Percentiles rank a stretch among this genome's conserved stretches.
Conservation (phyloP, 2,888 invertebrate genomes). For the Caradrina clavipalpis region DNA sequence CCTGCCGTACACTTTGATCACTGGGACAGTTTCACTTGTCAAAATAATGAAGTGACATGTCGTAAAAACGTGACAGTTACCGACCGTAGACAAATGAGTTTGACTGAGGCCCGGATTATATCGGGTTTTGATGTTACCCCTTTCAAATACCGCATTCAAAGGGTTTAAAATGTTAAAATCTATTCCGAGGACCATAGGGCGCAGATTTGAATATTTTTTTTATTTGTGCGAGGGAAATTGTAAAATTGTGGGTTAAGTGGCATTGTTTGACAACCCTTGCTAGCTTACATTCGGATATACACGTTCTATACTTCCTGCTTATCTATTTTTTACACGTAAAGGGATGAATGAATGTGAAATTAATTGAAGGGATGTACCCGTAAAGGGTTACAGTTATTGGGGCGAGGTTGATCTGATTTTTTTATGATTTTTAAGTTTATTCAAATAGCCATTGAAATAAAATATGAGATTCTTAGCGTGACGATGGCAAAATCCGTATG, state of each 20-base stretch:
- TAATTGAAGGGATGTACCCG: slow-evolving; percentile 84
- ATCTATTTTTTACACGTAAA: slow-evolving; percentile 78
- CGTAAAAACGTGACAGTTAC: slow-evolving; percentile 77
- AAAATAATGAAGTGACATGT: slow-evolving; percentile 82
- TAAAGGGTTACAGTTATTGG: slow-evolving; percentile 77
- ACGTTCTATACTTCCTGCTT: slow-evolving; percentile 80
- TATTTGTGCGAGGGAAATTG: slow-evolving; percentile 45
- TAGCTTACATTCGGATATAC: slow-evolving; percentile 73
- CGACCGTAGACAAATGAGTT: slow-evolving; percentile 78
- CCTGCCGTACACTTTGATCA: slow-evolving; percentile 65
- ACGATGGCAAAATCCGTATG: slow-evolving; percentile 24
- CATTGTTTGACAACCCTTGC: slow-evolving; percentile 78
- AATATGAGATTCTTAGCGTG: slow-evolving; percentile 14
- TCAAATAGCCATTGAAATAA: slow-evolving; percentile 9
- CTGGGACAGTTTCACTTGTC: slow-evolving; percentile 76
- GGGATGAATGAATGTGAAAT: slow-evolving; percentile 86
- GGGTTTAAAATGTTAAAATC: slow-evolving; percentile 53
- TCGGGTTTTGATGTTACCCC: slow-evolving; percentile 71
- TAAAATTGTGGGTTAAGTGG: slow-evolving; percentile 73
- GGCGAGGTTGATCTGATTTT: slow-evolving; percentile 64
- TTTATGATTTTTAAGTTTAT: slow-evolving; percentile 39
- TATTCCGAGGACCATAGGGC: slow-evolving; percentile 63
- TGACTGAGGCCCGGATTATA: slow-evolving; percentile 77
- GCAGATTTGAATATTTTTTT: slow-evolving; percentile 56
- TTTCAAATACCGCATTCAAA: slow-evolving; percentile 58